Base-by-base conservation (phyloP, 2,888 invertebrate species). In the Scelioninae gen. 2 region DNA sequence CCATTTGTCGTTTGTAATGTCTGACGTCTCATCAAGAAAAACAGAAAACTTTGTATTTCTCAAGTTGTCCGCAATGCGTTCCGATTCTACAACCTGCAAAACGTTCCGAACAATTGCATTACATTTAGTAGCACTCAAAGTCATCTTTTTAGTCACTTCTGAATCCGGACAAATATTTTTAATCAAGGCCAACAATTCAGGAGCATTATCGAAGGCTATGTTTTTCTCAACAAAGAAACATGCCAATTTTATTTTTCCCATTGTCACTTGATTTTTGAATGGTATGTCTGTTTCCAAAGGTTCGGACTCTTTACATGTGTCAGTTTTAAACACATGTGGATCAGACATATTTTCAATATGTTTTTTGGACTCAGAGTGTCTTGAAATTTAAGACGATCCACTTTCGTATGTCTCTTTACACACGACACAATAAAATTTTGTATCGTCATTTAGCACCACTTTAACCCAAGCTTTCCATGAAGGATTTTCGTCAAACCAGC, bases 181-280 rank as follows among this genome's bases (percentile, higher is more conserved):
- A 7, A 73, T 57, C 2, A 76, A 43, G 6, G 22, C 9, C 11
- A 76, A 33, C 7, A 72, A 43, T 13, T 15, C 11, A 5, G 57
- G 28, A 4, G 43, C 69, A 15, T 28, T 13, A 1, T 52, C 10
- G 18, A 69, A 55, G n/a, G 73, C 10, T 28, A 73, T 64, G 19
- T 75, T 73, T 18, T 75, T 31, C 22, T 70, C 73, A 0, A 60
- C 69, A 19, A 75, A 45, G 33, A 73, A 63, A 2, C 68, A n/a
- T n/a, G 63, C 31, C 4, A 74, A 43, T n/a, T 11, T 60, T 13
- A 75, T 58, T 41, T 74, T 70, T 0, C 55, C 70, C 0, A 1
- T 5, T 41, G 28, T 13, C 1, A 55, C 41, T 55, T 28, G 13
- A 0, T 41, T 25, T 1, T 0, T 4, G 25, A 53, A 53, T n/a